Evolutionary conservation across 2,113 vertebrate genomes (phyloP), one percentile per base, ranked within the genome.

Genomic region (Bos indicus): DNA sequence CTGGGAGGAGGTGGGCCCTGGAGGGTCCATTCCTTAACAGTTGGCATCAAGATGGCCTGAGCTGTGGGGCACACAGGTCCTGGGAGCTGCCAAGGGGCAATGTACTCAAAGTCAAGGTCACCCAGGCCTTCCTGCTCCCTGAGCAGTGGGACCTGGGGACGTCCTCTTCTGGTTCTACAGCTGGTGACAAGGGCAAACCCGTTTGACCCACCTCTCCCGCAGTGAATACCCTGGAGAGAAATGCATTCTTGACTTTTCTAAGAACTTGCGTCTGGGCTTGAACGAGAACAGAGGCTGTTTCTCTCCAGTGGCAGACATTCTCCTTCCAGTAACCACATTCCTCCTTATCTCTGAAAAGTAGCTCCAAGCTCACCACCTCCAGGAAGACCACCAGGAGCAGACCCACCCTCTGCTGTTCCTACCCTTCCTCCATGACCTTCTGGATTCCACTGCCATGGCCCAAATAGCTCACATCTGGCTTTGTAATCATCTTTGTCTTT

Each of bases 41-140:
- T 81, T 93, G 82, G 67, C 62, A 87, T 97, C 94, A 91, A 90
- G 97, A 95, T 46, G 89, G 83, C 87, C 54, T 0, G 14, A 90
- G 52, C 57, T 25, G 5, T 40, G 89, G 92, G 85, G 88, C 83
- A 89, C 95, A 48, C 59, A 62, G 88, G 91, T 94, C 96, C 97
- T 97, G 97, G 83, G 94, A 98, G 74, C 94, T 51, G 98, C 97
- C 98, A 93, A 97, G 67, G 97, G 97, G 94, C 93, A 93, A 88
- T 94, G 96, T 84, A 54, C 85, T 86, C 51, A 89, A 43, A 77
- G 33, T 56, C 97, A 97, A 98, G 96, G 98, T 96, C 91, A 96
- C 82, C 5, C 17, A 36, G 43, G 67, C 67, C 59, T 71, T 56
- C 36, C 90, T 67, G 90, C 62, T 80, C 64, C 80, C 86, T 40